Percentiles rank a stretch among this genome's conserved stretches.
phyloP scores from a whole-genome alignment of 2,113 vertebrate genomes.

The Mormyrus iriodes region DNA sequence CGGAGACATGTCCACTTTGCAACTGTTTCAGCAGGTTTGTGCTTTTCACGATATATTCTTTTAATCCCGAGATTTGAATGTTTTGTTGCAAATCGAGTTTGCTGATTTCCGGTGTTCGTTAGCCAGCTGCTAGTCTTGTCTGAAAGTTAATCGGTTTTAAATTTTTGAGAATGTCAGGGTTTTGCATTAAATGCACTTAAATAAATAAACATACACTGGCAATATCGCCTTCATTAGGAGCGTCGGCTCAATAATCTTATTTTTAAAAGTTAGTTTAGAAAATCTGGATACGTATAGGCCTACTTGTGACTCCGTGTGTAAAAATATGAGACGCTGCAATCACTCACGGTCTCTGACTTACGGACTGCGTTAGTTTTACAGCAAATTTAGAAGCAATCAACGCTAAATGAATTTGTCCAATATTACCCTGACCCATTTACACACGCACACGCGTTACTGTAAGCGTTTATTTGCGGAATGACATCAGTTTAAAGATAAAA shows the following conservation, averaged over 20 bases:
- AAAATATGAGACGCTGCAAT: not conserved
- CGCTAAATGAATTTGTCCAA: not conserved
- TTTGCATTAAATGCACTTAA: not conserved
- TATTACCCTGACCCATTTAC: not conserved
- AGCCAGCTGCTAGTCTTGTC: not conserved
- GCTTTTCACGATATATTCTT: not conserved
- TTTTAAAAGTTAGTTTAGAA: not conserved
- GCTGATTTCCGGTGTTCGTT: not conserved
- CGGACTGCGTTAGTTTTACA: not conserved
- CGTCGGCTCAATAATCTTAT: not conserved
- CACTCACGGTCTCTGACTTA: not conserved
- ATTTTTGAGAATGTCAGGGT: not conserved
- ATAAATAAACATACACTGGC: not conserved
- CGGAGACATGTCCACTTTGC: not conserved
- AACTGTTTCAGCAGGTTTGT: not conserved
- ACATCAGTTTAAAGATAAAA: not conserved
- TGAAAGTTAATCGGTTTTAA: not conserved
- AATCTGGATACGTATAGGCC: not conserved
- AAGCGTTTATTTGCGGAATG: not conserved
- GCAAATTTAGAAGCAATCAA: not conserved
- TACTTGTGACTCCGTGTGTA: not conserved
- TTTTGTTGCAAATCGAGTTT: not conserved
- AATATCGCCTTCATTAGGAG: not conserved
- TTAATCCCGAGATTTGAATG: not conserved
- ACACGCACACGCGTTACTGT: not conserved